These are phyloP conservation scores for Ectropis grisescens DNA, from an alignment of 1,140 invertebrate genomes.

Conservation along the genomic window DNA sequence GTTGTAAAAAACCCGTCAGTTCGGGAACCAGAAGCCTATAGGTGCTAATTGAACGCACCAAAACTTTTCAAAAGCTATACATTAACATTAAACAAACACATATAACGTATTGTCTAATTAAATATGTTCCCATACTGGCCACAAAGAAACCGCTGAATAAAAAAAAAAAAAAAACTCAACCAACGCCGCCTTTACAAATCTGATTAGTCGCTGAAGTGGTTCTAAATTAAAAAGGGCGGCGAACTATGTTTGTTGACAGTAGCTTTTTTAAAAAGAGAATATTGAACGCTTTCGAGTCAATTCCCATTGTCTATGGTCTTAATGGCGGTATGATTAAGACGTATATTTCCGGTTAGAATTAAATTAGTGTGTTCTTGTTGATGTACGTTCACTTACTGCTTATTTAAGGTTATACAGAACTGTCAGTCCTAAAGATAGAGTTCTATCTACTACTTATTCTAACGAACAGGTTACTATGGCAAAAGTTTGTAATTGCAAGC, in stretches of 20 bases:
- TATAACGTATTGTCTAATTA: constrained; percentile 68
- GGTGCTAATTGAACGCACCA: constrained; percentile 54
- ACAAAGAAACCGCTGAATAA: constrained; percentile 46
- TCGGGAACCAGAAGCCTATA: constrained; percentile 36
- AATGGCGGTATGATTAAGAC: constrained; percentile 48
- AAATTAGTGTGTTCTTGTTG: no score
- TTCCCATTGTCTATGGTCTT: constrained; percentile 45
- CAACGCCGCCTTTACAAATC: constrained; percentile 56
- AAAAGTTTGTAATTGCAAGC: no score
- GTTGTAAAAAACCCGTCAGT: constrained; percentile 19
- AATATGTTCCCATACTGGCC: constrained; percentile 60
- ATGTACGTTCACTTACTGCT: no score
- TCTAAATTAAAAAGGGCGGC: constrained; percentile 58
- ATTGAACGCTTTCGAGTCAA: constrained; percentile 41
- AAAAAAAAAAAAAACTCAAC: constrained; percentile 14
- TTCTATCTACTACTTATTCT: no score
- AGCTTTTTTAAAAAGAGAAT: constrained; percentile 31
- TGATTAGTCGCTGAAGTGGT: constrained; percentile 60
- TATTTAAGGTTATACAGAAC: no score
- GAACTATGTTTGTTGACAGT: constrained; percentile 40
- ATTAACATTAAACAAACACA: constrained; percentile 66
- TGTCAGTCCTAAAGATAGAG: no score
- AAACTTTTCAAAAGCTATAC: constrained; percentile 55
- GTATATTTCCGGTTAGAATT: constrained; percentile 34
- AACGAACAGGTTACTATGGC: no score